Conservation (phyloP, 2,113 vertebrate species). For the Catharus bicknelli region DNA sequence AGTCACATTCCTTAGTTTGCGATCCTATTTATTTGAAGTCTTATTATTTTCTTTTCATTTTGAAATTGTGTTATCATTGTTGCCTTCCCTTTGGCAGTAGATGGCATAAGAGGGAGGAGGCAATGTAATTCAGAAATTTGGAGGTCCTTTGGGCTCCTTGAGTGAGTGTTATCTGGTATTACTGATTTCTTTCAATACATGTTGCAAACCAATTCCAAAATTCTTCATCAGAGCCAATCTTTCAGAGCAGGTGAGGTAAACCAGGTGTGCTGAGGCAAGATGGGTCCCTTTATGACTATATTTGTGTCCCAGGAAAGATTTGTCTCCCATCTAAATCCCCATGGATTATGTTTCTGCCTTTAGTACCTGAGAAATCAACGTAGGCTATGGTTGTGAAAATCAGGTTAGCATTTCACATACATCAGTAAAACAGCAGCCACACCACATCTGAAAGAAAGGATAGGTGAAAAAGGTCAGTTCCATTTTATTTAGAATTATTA, state of each 20-base stretch:
- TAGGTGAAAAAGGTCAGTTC: neutral
- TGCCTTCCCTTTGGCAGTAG: neutral
- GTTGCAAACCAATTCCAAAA: neutral
- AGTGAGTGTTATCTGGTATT: fast-evolving
- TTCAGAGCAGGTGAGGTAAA: neutral
- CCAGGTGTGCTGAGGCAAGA: neutral
- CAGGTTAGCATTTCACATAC: neutral
- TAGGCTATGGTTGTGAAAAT: neutral
- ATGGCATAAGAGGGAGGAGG: neutral
- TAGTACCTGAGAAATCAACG: neutral
- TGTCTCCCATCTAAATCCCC: neutral
- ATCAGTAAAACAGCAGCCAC: neutral
- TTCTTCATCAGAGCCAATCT: neutral
- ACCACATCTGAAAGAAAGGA: neutral
- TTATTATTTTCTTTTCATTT: fast-evolving
- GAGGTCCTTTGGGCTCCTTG: neutral
- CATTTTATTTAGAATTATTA: neutral
- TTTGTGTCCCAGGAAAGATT: neutral
- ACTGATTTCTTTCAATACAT: neutral
- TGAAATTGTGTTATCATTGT: fast-evolving
- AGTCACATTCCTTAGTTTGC: neutral
- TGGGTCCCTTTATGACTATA: neutral
- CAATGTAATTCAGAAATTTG: neutral
- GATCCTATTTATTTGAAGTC: neutral
- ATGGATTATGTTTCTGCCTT: neutral